Percentiles rank a stretch among this genome's conserved stretches.
Conservation (phyloP, 2,113 vertebrate species). For the Apteryx owenii region DNA sequence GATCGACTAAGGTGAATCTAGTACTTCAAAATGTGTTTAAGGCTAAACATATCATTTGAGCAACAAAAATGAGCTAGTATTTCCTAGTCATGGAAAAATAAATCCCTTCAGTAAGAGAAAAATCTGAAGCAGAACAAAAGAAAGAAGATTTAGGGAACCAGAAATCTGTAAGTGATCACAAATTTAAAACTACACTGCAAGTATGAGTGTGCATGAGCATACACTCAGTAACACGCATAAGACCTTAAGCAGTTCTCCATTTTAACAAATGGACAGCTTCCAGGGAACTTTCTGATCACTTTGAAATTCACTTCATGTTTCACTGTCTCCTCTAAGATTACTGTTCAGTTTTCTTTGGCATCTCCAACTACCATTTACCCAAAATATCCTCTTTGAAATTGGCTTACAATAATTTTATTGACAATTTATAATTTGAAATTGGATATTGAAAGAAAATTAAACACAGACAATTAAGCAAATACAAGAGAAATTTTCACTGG, state of each 20-base stretch:
- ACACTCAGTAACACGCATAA: background rate
- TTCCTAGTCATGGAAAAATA: background rate
- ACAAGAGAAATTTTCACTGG: background rate
- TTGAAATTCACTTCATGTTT: background rate
- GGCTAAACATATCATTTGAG: background rate
- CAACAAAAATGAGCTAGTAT: background rate
- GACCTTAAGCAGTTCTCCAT: background rate
- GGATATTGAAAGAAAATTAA: background rate
- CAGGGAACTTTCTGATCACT: background rate
- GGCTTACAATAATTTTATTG: conserved; percentile 15
- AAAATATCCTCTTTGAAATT: background rate
- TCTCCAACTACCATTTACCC: background rate
- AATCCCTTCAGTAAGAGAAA: background rate
- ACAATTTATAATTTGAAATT: conserved; percentile 1
- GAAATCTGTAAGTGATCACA: background rate
- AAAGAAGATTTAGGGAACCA: background rate
- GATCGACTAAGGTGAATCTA: background rate
- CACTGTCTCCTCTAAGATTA: conserved; percentile 1
- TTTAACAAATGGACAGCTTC: background rate
- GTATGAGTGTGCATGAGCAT: background rate
- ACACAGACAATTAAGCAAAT: background rate
- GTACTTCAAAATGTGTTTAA: background rate
- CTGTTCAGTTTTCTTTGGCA: conserved; percentile 15
- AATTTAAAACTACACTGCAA: background rate
- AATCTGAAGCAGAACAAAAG: background rate